These are phyloP conservation scores for Delphinus delphis DNA, from an alignment of 2,113 vertebrate species.

Conservation along the genomic window DNA sequence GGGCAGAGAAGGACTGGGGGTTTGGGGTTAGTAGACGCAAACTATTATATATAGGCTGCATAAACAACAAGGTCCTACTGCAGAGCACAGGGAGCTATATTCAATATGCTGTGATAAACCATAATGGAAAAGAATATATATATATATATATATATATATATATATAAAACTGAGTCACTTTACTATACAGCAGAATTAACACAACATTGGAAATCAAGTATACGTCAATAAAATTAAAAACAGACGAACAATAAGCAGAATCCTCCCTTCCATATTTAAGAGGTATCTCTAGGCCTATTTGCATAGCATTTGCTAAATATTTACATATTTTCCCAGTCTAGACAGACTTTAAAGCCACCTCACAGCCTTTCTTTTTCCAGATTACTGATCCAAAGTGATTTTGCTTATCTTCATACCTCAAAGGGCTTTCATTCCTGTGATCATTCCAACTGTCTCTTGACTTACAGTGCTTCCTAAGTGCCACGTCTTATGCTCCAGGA, in stretches of 20 bases:
- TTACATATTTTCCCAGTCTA: neutral
- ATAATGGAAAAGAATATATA: too few relatives aligned
- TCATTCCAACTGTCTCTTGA: neutral
- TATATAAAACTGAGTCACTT: too few relatives aligned
- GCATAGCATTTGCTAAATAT: neutral
- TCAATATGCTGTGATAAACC: too few relatives aligned
- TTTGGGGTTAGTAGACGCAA: too few relatives aligned
- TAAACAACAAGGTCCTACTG: too few relatives aligned
- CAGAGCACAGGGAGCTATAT: too few relatives aligned
- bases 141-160: too few relatives aligned
- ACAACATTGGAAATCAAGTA: too few relatives aligned
- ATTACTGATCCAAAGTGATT: neutral
- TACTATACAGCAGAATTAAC: too few relatives aligned
- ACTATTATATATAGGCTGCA: too few relatives aligned
- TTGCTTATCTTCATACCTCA: neutral
- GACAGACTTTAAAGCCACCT: neutral
- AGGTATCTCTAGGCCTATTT: neutral
- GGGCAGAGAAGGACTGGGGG: too few relatives aligned
- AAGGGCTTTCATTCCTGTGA: neutral
- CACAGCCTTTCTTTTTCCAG: neutral
- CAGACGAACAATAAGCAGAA: neutral
- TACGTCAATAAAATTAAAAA: neutral
- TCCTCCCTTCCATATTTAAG: neutral
- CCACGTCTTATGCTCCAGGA: neutral
- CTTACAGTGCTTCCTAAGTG: neutral